Evolutionary conservation across 2,888 invertebrate species (phyloP).

Genomic region (Ditula angustiorana): DNA sequence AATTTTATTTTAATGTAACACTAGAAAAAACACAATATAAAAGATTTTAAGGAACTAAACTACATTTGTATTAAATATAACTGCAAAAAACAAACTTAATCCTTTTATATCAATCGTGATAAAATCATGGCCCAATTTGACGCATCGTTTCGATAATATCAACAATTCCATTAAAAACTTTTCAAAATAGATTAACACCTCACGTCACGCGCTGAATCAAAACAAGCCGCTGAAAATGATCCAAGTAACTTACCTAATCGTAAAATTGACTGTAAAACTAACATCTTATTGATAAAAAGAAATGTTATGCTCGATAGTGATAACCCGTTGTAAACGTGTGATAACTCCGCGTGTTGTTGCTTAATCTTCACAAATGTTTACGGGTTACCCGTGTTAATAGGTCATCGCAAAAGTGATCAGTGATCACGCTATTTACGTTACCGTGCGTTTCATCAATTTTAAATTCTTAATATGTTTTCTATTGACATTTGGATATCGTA

Average conservation of each 20-base stretch:
- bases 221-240: slow-evolving; percentile 6
- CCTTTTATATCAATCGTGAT: slow-evolving; percentile 3
- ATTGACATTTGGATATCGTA: not conserved
- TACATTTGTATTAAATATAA: not conserved
- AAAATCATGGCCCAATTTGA: slow-evolving; percentile 6
- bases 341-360: slow-evolving; percentile 7
- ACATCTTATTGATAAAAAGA: not conserved
- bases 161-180: slow-evolving; percentile 22
- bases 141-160: slow-evolving; percentile 18
- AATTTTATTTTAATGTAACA: too few species aligned
- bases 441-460: not conserved
- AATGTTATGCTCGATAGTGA: slow-evolving; percentile 10
- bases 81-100: not conserved
- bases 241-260: not conserved
- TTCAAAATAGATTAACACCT: slow-evolving; percentile 5
- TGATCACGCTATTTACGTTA: slow-evolving; percentile 30
- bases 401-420: slow-evolving; percentile 23
- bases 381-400: slow-evolving; percentile 16
- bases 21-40: too few species aligned
- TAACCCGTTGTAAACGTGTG: slow-evolving; percentile 19
- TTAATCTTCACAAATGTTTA: slow-evolving; percentile 28
- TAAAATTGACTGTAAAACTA: not conserved
- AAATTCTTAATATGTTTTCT: not conserved
- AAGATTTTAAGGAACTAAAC: too few species aligned
- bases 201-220: slow-evolving; percentile 22